Base-by-base conservation (phyloP, 2,797 vertebrate species). In the Intellagama lesueurii region DNA sequence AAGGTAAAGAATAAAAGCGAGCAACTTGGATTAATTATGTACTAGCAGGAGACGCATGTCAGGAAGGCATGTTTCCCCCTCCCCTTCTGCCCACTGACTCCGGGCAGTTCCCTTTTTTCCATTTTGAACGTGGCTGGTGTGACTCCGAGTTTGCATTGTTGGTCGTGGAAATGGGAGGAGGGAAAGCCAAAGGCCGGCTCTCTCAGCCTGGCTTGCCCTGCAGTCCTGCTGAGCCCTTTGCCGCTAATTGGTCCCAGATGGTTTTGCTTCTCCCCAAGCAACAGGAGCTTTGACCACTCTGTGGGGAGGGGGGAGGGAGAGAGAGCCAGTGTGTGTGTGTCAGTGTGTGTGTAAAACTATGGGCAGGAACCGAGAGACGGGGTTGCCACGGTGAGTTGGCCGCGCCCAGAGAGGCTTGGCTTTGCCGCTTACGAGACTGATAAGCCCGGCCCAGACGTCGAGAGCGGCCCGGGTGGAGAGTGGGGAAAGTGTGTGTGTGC, bases 181-280 rank as follows among this genome's bases (percentile, higher is more conserved):
- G 66, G 66, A 19, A 82, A n/a, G 76, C n/a, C 81, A 80, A 79
- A 88, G 52, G 80, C 86, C 81, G 52, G 66, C 66, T 30, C 86
- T n/a, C 52, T 24, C 30, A 35, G 78, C 83, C 83, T 16, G 82
- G 6, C 91, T 90, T 88, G 88, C 90, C 89, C 87, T 88, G 83
- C 83, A 66, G n/a, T 69, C 78, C 84, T 56, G 90, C 86, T 64
- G 88, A 88, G 91, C 90, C 90, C 92, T 89, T 89, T 90, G 85
- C 79, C 56, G 87, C 87, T 95, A 95, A 96, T 96, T 94, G 94
- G 90, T 95, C 93, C 93, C 95, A 93, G 79, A 93, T 93, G 95
- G 91, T 87, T 87, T 68, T 89, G 87, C 90, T 52, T 81, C 88
- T 85, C 87, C 91, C 82, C 81, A 90, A 91, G 87, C 91, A 84